Percentiles rank a stretch among this genome's conserved stretches.
Evolutionary conservation across 2,113 vertebrate species (phyloP).

Genomic region (Steatornis caripensis): DNA sequence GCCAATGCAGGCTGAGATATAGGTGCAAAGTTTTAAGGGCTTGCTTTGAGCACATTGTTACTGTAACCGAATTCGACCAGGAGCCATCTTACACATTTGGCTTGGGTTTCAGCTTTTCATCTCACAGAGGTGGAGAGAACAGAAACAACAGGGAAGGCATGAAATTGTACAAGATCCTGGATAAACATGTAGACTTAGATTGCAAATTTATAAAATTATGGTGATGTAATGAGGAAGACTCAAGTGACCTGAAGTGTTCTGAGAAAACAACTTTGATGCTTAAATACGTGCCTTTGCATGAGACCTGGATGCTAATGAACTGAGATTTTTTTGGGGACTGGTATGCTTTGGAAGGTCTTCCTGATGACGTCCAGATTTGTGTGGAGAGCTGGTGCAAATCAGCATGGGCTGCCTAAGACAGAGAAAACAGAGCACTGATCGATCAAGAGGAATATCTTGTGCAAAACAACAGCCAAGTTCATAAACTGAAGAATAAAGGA

Average conservation of each 20-base stretch:
- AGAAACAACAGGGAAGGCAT: background rate
- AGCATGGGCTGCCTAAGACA: background rate
- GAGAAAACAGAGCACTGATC: background rate
- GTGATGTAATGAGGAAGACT: background rate
- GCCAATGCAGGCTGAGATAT: background rate
- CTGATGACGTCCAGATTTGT: background rate
- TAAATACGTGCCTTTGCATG: background rate
- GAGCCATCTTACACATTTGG: background rate
- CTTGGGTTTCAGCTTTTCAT: background rate
- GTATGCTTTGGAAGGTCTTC: background rate
- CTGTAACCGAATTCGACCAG: background rate
- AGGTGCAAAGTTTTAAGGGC: background rate
- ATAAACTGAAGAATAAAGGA: background rate
- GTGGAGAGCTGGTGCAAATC: background rate
- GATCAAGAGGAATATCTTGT: background rate
- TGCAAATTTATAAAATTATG: background rate
- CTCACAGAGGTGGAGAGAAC: background rate
- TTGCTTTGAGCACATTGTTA: background rate
- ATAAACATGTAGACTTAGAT: rapidly evolving
- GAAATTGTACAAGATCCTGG: background rate
- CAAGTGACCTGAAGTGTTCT: background rate
- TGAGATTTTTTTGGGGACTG: background rate
- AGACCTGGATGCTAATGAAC: rapidly evolving
- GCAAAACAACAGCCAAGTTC: background rate
- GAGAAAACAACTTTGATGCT: background rate